Evolutionary conservation across 2,888 invertebrate genomes (phyloP), one percentile per base, ranked within the genome.

Genomic region (Ctena decussata): DNA sequence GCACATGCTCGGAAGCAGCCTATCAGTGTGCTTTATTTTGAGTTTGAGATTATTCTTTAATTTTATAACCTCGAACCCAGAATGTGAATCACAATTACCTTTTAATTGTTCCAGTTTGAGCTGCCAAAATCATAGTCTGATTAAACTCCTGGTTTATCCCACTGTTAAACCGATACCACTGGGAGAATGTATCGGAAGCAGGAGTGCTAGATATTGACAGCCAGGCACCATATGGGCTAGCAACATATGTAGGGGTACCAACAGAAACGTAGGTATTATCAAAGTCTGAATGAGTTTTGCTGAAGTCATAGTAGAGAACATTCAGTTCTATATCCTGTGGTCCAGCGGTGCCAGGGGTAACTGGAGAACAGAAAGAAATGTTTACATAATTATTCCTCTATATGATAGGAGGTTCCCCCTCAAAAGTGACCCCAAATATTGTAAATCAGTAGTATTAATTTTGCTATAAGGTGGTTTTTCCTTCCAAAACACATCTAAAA

Each of bases 191-290:
- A 77, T 93, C 93, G 0, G 90, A 37, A 8, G 85, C 77, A 0
- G 94, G 94, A 18, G 82, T 90, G 72, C 60, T 72, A 2, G 93
- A 91, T 37, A 85, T 76, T 44, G 87, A 74, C 41, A 92, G 85
- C 92, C 92, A 92, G 0, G 89, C 90, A 0, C 92, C 92, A 41
- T 89, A 92, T 0, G 91, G 92, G 57, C 91, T 91, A 8, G 92
- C 88, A 3, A 93, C 90, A 53, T 90, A 92, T 6, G 82, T 77
- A 0, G 92, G 92, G 15, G 78, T 72, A 24, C 78, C 70, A 21
- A 86, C 77, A 0, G 82, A 37, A 1, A 85, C 80, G 65, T 84
- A 86, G 0, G 74, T 30, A 44, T 87, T 85, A 39, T 84, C 84
- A 77, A 90, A 90, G 57, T 90, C 90, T 0, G 86, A 6, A 37